These are phyloP conservation scores for Columba livia DNA, from an alignment of 2,113 vertebrate genomes.

Conservation along the genomic window DNA sequence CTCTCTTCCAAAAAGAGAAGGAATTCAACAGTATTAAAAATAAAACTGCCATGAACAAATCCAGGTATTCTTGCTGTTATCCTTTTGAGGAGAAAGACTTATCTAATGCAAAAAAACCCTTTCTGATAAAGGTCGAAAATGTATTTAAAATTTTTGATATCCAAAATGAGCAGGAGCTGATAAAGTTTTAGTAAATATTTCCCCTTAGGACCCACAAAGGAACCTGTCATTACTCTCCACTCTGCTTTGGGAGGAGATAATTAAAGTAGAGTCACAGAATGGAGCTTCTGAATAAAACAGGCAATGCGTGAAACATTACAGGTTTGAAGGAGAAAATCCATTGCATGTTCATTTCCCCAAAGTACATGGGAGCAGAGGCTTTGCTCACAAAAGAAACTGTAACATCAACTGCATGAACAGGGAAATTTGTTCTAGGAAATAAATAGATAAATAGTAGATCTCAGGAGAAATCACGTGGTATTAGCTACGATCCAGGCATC, in stretches of 20 bases:
- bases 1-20: not conserved
- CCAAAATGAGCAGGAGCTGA: not conserved
- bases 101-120: not conserved
- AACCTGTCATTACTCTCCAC: not conserved
- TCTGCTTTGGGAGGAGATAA: not conserved
- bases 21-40: not conserved
- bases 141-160: slow-evolving; percentile 39
- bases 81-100: not conserved
- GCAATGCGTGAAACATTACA: not conserved
- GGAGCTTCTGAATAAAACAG: not conserved
- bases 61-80: not conserved
- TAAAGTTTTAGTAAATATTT: slow-evolving; percentile 54
- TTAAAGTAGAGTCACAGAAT: not conserved
- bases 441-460: not conserved
- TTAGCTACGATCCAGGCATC: not conserved
- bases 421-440: not conserved
- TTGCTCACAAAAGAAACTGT: not conserved
- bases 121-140: slow-evolving; percentile 5
- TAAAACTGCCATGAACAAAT: not conserved
- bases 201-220: not conserved
- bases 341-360: not conserved
- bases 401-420: not conserved
- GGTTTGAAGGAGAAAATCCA: not conserved
- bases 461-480: not conserved
- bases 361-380: not conserved